These are phyloP conservation scores for Sarcophaga peregrina DNA, from an alignment of 1,140 invertebrate genomes.

Conservation along the genomic window DNA sequence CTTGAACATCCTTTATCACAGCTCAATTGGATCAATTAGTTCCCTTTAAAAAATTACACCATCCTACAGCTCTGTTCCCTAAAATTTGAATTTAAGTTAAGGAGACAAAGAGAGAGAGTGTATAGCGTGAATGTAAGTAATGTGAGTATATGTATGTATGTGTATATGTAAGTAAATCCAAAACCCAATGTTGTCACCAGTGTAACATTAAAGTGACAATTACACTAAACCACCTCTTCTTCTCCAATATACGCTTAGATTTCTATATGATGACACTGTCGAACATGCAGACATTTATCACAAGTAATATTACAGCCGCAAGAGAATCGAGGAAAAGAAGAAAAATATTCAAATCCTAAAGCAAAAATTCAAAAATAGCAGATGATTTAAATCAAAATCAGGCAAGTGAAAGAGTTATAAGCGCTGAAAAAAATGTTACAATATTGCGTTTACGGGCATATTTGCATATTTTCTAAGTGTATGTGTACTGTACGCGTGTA, in stretches of 20 bases:
- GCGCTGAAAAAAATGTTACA: neutral
- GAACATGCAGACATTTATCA: conserved; percentile 21
- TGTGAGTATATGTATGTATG: too few relatives aligned
- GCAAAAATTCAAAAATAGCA: neutral
- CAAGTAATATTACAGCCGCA: neutral
- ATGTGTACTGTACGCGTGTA: too few relatives aligned
- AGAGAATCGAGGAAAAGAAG: neutral
- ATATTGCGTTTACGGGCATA: conserved; percentile 4
- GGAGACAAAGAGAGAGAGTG: too few relatives aligned
- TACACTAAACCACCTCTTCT: neutral
- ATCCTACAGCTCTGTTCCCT: too few relatives aligned
- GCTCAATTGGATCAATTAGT: too few relatives aligned
- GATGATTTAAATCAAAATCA: neutral
- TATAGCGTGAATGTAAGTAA: too few relatives aligned
- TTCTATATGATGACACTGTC: neutral
- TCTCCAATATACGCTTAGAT: neutral
- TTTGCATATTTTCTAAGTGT: neutral
- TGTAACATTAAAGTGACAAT: conserved; percentile 24
- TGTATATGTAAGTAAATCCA: neutral
- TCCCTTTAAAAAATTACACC: too few relatives aligned
- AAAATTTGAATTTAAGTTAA: too few relatives aligned
- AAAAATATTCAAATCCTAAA: neutral
- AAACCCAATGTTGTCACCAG: conserved; percentile 21
- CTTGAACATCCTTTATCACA: too few relatives aligned
- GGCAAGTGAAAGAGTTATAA: neutral